phyloP scores from a whole-genome alignment of 1,140 invertebrate species.

The Drosophila quadrilineata region DNA sequence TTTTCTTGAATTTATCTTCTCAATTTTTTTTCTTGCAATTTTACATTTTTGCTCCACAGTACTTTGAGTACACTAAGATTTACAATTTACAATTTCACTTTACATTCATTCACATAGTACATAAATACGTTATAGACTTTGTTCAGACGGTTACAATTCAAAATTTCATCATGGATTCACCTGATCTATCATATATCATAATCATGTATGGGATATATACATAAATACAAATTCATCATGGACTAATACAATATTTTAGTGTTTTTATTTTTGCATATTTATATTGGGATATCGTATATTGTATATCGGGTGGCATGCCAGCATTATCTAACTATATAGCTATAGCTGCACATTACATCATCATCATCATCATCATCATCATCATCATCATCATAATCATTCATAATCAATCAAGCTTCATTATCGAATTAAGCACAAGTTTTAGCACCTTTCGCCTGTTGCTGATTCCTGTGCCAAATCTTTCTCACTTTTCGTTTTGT shows the following conservation, averaged over 20 bases:
- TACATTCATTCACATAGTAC: slow-evolving; percentile 40
- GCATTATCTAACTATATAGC: slow-evolving; percentile 40
- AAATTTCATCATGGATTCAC: slow-evolving; percentile 11
- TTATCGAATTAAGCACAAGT: slow-evolving; percentile 62
- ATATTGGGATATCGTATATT: slow-evolving; percentile 28
- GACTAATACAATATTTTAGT: slow-evolving; percentile 56
- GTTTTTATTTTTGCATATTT: not conserved
- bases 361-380: slow-evolving; percentile 15
- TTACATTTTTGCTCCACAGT: slow-evolving; percentile 10
- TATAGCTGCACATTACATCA: slow-evolving; percentile 45
- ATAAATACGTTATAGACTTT: slow-evolving; percentile 19
- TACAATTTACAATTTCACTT: slow-evolving; percentile 18
- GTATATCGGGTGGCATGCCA: slow-evolving; percentile 47
- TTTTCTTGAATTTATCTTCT: not conserved
- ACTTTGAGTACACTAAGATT: slow-evolving; percentile 40
- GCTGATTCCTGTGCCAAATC: slow-evolving; percentile 65
- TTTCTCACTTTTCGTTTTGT: too few species aligned
- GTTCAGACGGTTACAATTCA: slow-evolving; percentile 45
- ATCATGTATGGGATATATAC: slow-evolving; percentile 32
- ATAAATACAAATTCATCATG: slow-evolving; percentile 41
- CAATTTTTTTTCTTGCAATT: not conserved
- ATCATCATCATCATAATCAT: slow-evolving; percentile 13
- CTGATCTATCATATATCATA: slow-evolving; percentile 9
- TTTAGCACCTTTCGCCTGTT: slow-evolving; percentile 45
- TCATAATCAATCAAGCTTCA: slow-evolving; percentile 6